Percentiles rank a stretch among this genome's conserved stretches.
Conservation (phyloP, 2,113 vertebrate genomes). For the Nibea albiflora region DNA sequence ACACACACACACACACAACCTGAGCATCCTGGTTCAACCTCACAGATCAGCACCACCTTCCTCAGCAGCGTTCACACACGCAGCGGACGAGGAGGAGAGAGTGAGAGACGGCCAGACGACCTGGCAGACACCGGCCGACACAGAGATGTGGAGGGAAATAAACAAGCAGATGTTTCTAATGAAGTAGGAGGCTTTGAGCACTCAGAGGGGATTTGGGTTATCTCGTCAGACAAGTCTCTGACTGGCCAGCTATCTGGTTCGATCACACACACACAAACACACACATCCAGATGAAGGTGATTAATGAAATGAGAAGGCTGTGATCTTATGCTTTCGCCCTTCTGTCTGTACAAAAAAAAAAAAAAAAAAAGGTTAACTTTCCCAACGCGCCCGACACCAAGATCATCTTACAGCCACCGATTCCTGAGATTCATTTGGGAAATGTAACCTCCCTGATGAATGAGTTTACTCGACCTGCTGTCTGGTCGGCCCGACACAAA, state of each 20-base stretch:
- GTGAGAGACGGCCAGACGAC: conserved; percentile 36
- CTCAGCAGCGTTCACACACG: conserved; percentile 48
- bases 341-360: neutral
- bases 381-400: conserved; percentile 8
- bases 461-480: conserved; percentile 2
- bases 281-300: conserved; percentile 63
- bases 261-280: conserved; percentile 45
- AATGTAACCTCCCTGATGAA: neutral
- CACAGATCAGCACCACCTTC: neutral
- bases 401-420: conserved; percentile 20
- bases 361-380: conserved; percentile 12
- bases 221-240: conserved; percentile 20
- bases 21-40: conserved; percentile 24
- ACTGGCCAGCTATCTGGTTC: conserved; percentile 13
- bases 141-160: conserved; percentile 48
- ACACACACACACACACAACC: conserved; percentile 5
- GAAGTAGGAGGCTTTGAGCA: conserved; percentile 65
- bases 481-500: conserved; percentile 8
- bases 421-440: conserved; percentile 42
- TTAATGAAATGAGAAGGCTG: conserved; percentile 51
- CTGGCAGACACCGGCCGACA: conserved; percentile 33
- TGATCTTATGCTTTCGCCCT: conserved; percentile 14
- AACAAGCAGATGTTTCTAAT: conserved; percentile 78
- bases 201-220: conserved; percentile 66
- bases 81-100: conserved; percentile 27